Conservation (phyloP, 2,797 vertebrate species). For the Acipenser ruthenus region DNA sequence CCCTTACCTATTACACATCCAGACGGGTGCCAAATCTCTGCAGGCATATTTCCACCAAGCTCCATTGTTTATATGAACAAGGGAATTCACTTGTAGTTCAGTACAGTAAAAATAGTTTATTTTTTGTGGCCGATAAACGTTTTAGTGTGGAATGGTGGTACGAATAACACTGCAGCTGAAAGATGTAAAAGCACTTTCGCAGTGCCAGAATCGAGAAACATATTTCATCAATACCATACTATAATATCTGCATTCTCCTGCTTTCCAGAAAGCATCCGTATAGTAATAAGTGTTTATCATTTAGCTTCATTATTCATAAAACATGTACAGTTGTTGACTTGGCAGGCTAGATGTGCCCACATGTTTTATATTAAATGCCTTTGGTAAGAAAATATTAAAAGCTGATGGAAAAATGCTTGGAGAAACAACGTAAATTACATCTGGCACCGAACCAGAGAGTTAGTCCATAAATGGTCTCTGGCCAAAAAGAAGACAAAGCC, state of each 20-base stretch:
- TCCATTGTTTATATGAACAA: background rate
- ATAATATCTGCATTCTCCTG: background rate
- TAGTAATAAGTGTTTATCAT: background rate
- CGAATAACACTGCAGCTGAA: background rate
- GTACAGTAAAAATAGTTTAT: background rate
- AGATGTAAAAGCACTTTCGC: conserved; percentile 4
- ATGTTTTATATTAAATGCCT: conserved; percentile 61
- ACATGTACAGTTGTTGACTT: conserved; percentile 27
- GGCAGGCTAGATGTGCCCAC: conserved; percentile 39
- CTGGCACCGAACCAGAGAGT: conserved; percentile 33
- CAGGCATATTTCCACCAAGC: conserved; percentile 9
- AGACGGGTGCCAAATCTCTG: conserved; percentile 8
- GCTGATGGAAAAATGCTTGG: conserved; percentile 47
- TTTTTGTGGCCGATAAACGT: conserved; percentile 11
- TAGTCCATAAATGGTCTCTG: conserved; percentile 9
- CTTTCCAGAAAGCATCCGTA: background rate
- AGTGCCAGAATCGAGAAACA: conserved; percentile 5
- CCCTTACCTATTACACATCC: conserved; percentile 13
- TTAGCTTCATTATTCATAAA: conserved; percentile 1
- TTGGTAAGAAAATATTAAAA: conserved; percentile 40
- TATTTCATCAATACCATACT: background rate
- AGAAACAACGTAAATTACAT: conserved; percentile 36
- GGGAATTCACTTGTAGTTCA: background rate
- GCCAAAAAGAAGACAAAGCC: conserved; percentile 17
- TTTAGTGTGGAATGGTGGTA: background rate